These are phyloP conservation scores for Hippoglossus stenolepis DNA, from an alignment of 2,113 vertebrate genomes.

Conservation along the genomic window DNA sequence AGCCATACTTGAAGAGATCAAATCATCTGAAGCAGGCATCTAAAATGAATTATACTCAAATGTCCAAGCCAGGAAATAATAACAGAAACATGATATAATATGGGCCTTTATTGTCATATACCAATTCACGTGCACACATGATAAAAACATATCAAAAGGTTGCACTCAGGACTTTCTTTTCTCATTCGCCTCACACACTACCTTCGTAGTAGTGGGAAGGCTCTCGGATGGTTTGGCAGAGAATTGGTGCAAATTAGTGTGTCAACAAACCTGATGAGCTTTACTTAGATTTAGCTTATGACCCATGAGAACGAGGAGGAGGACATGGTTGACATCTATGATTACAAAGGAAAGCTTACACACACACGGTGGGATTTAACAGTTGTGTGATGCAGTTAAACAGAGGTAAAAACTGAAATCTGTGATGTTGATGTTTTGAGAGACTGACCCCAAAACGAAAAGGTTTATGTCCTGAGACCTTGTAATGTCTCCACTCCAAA, in stretches of 20 bases:
- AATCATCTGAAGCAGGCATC: too few species aligned
- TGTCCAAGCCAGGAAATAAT: too few species aligned
- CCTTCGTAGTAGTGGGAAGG: not conserved
- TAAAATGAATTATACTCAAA: too few species aligned
- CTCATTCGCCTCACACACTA: not conserved
- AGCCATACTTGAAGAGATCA: not conserved
- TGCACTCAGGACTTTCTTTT: not conserved
- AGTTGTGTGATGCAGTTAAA: not conserved
- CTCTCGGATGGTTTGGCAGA: slow-evolving; percentile 40
- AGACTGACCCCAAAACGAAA: too few species aligned
- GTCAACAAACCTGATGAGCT: slow-evolving; percentile 54
- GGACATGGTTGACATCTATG: slow-evolving; percentile 3
- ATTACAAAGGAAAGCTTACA: not conserved
- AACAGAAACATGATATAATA: slow-evolving; percentile 2
- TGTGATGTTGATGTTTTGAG: not conserved
- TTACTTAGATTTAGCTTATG: slow-evolving; percentile 39
- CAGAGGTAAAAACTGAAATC: not conserved
- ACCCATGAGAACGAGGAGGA: slow-evolving; percentile 29
- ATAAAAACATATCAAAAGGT: not conserved
- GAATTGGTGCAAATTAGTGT: slow-evolving; percentile 49
- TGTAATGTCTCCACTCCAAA: too few species aligned
- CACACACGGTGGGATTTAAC: not conserved
- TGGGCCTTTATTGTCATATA: not conserved
- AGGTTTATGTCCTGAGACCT: too few species aligned
- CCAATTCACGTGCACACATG: not conserved